These are phyloP conservation scores for Chromoteleia sp. DNA, from an alignment of 2,888 invertebrate genomes.

Conservation along the genomic window DNA sequence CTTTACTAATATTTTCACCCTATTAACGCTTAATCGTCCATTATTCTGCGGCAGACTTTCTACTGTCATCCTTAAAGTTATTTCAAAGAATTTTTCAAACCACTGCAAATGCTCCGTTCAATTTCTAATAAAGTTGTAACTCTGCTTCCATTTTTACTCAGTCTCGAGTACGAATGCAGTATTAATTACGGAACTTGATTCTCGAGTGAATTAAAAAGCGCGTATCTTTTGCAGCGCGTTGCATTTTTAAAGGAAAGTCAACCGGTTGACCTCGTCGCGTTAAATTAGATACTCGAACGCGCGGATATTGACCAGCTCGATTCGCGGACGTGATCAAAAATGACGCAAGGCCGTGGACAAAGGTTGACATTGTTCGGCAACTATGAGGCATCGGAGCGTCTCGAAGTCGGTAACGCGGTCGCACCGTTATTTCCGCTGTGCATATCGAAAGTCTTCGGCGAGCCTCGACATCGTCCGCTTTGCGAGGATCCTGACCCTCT, in stretches of 20 bases:
- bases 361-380: slow-evolving; percentile 44
- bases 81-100: too few relatives aligned
- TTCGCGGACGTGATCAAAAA: slow-evolving; percentile 40
- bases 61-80: too few relatives aligned
- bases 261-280: slow-evolving; percentile 44
- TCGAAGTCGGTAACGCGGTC: slow-evolving; percentile 65
- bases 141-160: neutral
- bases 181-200: slow-evolving; percentile 30
- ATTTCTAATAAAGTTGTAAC: neutral
- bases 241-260: slow-evolving; percentile 45
- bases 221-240: slow-evolving; percentile 11
- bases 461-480: slow-evolving; percentile 23
- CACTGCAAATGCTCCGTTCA: too few relatives aligned
- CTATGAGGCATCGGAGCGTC: slow-evolving; percentile 13
- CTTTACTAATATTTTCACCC: too few relatives aligned
- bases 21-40: too few relatives aligned
- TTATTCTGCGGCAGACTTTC: too few relatives aligned
- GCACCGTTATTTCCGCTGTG: slow-evolving; percentile 64
- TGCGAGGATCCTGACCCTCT: slow-evolving; percentile 39
- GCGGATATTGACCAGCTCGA: slow-evolving; percentile 2
- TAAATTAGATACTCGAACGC: slow-evolving; percentile 22
- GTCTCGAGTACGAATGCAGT: neutral
- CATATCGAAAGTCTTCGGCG: slow-evolving; percentile 52
- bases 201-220: slow-evolving; percentile 17
- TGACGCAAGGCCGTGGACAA: slow-evolving; percentile 74